These are phyloP conservation scores for Ctenopoma kingsleyae DNA, from an alignment of 2,797 vertebrate species.

Conservation along the genomic window DNA sequence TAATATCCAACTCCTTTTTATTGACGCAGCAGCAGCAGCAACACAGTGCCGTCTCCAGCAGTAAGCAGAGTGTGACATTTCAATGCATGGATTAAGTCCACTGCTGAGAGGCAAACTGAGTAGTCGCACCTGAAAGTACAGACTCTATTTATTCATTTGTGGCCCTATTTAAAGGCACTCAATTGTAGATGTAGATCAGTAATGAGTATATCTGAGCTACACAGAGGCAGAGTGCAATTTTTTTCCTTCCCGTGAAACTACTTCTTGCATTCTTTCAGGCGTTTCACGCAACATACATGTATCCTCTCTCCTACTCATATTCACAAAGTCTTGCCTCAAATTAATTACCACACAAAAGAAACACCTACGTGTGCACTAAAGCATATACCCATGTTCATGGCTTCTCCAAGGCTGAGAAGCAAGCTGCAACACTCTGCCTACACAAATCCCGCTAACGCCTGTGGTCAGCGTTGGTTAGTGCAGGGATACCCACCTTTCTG, in stretches of 20 bases:
- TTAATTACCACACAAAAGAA: constrained; percentile 67
- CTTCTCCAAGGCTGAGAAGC: constrained; percentile 22
- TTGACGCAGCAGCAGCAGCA: constrained; percentile 25
- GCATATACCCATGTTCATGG: constrained; percentile 40
- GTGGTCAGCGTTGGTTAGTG: constrained; percentile 50
- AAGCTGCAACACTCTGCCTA: constrained; percentile 35
- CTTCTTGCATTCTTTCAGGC: constrained; percentile 1
- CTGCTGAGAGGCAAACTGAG: constrained; percentile 22
- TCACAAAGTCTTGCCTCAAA: constrained; percentile 40
- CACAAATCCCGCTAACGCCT: constrained; percentile 35
- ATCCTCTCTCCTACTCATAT: constrained; percentile 34
- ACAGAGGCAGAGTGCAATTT: not conserved
- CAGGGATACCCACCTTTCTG: constrained; percentile 43
- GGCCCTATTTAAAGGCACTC: constrained; percentile 6
- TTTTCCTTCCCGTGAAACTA: not conserved
- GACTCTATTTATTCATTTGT: constrained; percentile 1
- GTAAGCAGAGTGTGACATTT: constrained; percentile 35
- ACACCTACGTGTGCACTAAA: constrained; percentile 57
- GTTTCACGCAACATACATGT: not conserved
- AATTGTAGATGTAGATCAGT: constrained; percentile 10
- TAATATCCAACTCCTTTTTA: constrained; percentile 33
- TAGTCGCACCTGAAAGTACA: not conserved
- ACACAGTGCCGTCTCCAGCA: constrained; percentile 22
- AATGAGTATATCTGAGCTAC: not conserved
- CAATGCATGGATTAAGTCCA: constrained; percentile 18